A percentile compares a stretch with the other conserved stretches of the same genome.
Evolutionary conservation across 2,797 vertebrate species (phyloP).

Genomic region (Heteromormyrus szaboi): DNA sequence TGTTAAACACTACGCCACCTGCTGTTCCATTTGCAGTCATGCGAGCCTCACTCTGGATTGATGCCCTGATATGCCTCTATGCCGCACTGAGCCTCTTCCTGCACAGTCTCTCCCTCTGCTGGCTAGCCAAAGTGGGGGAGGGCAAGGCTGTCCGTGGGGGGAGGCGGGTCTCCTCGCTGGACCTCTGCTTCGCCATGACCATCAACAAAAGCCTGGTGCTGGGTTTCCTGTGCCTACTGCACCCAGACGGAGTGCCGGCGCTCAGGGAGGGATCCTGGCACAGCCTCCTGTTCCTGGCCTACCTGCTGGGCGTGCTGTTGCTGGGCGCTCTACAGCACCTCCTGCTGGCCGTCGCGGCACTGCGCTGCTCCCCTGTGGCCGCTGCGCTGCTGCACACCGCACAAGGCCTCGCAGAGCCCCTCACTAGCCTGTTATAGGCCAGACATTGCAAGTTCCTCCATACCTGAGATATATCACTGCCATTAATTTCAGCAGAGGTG

Average conservation of each 20-base stretch:
- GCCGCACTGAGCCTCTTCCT: slow-evolving; percentile 60
- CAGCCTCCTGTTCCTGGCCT: slow-evolving; percentile 63
- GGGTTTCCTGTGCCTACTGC: slow-evolving; percentile 61
- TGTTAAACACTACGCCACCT: not conserved
- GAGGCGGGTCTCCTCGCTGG: slow-evolving; percentile 42
- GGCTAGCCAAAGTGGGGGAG: slow-evolving; percentile 56
- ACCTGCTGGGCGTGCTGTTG: slow-evolving; percentile 58
- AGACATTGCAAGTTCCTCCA: not conserved
- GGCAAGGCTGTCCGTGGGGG: slow-evolving; percentile 24
- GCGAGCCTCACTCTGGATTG: slow-evolving; percentile 31
- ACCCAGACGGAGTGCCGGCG: slow-evolving; percentile 53
- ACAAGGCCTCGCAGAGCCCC: slow-evolving; percentile 37
- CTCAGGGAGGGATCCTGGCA: slow-evolving; percentile 55
- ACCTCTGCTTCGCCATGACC: slow-evolving; percentile 58
- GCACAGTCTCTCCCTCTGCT: slow-evolving; percentile 54
- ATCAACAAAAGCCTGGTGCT: slow-evolving; percentile 60
- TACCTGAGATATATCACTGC: not conserved
- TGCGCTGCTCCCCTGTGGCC: slow-evolving; percentile 52
- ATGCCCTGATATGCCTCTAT: slow-evolving; percentile 58
- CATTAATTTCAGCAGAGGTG: not conserved
- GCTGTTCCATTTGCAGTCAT: slow-evolving; percentile 40
- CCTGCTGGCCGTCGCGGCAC: slow-evolving; percentile 39
- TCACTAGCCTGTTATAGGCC: slow-evolving; percentile 38
- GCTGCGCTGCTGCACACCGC: slow-evolving; percentile 54
- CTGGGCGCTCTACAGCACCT: slow-evolving; percentile 54